A percentile compares a stretch with the other conserved stretches of the same genome.
phyloP scores from a whole-genome alignment of 2,888 invertebrate genomes.

The Diachrysia chrysitis region DNA sequence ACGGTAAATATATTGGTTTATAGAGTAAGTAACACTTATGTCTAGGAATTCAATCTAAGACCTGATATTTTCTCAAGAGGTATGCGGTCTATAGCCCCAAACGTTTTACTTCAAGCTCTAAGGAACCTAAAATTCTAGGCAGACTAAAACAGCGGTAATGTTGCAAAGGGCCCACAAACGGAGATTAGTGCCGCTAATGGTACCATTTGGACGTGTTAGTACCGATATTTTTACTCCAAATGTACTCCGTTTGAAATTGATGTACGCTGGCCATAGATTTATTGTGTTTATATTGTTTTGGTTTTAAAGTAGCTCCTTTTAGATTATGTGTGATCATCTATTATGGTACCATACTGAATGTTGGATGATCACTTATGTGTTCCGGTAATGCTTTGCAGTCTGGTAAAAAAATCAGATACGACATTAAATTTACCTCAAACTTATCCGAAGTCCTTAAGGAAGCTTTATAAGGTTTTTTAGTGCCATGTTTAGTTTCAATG shows the following conservation, averaged over 20 bases:
- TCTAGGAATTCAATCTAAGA: too few species aligned
- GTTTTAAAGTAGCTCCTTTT: constrained; percentile 11
- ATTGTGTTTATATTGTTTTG: constrained; percentile 39
- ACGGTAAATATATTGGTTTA: not conserved
- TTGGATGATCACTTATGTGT: not conserved
- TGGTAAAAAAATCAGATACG: too few species aligned
- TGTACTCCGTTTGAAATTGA: constrained; percentile 48
- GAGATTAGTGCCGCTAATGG: constrained; percentile 83
- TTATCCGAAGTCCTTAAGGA: too few species aligned
- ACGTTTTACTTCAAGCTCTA: not conserved
- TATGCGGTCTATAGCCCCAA: not conserved
- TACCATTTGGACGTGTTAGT: constrained; percentile 73
- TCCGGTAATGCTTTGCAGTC: not conserved
- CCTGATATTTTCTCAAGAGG: not conserved
- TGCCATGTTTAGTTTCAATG: too few species aligned
- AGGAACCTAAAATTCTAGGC: constrained; percentile 70
- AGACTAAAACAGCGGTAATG: constrained; percentile 67
- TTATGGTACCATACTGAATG: constrained; percentile 10
- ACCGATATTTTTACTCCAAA: constrained; percentile 56
- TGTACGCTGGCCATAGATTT: constrained; percentile 48
- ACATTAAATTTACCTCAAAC: too few species aligned
- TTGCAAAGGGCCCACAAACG: constrained; percentile 75
- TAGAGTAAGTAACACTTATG: too few species aligned
- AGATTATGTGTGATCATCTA: constrained; percentile 26
- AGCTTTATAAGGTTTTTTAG: too few species aligned